Evolutionary conservation across 2,797 vertebrate genomes (phyloP).

Genomic region (Chelmon rostratus): DNA sequence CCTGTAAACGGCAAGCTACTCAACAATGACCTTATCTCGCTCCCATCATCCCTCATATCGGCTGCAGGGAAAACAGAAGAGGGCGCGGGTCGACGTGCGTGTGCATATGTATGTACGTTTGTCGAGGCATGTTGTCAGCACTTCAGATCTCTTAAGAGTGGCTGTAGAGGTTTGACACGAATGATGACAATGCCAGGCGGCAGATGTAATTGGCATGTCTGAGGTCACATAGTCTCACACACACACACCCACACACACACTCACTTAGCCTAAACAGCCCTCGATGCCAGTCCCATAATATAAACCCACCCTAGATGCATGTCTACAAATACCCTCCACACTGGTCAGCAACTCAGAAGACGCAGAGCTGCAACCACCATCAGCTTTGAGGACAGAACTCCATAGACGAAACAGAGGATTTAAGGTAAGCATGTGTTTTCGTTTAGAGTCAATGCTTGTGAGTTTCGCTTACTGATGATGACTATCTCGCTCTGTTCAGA

Average conservation of each 20-base stretch:
- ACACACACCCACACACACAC: slow-evolving; percentile 17
- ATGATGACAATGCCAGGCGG: slow-evolving; percentile 56
- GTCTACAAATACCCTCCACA: slow-evolving; percentile 82
- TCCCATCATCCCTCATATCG: slow-evolving; percentile 66
- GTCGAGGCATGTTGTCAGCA: slow-evolving; percentile 57
- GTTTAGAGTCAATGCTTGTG: not conserved
- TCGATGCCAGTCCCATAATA: slow-evolving; percentile 75
- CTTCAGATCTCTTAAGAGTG: slow-evolving; percentile 27
- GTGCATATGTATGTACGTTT: slow-evolving; percentile 41
- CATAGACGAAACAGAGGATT: slow-evolving; percentile 14
- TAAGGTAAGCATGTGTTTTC: slow-evolving; percentile 29
- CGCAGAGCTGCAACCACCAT: slow-evolving; percentile 6
- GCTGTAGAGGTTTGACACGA: slow-evolving; percentile 40
- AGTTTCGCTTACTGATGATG: not conserved
- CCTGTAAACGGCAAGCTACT: slow-evolving; percentile 41
- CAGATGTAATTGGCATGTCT: slow-evolving; percentile 72
- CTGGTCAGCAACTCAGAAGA: slow-evolving; percentile 54
- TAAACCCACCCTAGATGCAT: slow-evolving; percentile 85
- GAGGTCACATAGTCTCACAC: slow-evolving; percentile 50
- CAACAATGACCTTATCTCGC: slow-evolving; percentile 75
- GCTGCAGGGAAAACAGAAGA: slow-evolving; percentile 37
- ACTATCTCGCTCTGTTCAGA: slow-evolving; percentile 64
- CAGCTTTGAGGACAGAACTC: slow-evolving; percentile 17
- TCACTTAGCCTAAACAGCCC: slow-evolving; percentile 76
- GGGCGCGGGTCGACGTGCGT: slow-evolving; percentile 23